Evolutionary conservation across 2,797 vertebrate species (phyloP).

Genomic region (Arctocebus calabarensis): DNA sequence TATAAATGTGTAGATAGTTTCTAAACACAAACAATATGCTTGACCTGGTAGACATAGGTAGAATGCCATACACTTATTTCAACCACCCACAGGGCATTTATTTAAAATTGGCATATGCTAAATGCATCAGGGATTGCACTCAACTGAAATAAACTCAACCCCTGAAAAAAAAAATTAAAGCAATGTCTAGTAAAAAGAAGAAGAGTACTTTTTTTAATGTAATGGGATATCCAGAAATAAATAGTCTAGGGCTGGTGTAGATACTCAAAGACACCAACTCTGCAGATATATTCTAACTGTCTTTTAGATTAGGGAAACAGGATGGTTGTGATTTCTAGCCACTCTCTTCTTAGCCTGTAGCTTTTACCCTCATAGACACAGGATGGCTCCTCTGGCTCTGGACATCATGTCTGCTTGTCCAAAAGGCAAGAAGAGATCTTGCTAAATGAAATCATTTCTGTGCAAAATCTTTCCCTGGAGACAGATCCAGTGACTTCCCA

Average conservation of each 20-base stretch:
- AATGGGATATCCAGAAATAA: constrained; percentile 22
- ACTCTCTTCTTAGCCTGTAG: neutral
- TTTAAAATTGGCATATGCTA: neutral
- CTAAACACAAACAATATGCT: constrained; percentile 1
- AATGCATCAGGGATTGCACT: neutral
- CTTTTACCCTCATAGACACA: neutral
- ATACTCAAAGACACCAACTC: neutral
- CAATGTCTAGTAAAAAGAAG: neutral
- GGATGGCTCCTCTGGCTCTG: neutral
- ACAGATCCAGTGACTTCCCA: neutral
- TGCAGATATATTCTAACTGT: neutral
- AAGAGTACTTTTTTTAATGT: neutral
- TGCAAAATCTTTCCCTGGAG: neutral
- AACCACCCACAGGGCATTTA: neutral
- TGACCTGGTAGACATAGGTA: neutral
- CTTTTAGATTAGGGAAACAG: neutral
- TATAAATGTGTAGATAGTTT: neutral
- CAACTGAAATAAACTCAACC: neutral
- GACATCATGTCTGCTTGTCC: neutral
- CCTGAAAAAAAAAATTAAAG: neutral
- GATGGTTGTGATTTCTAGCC: neutral
- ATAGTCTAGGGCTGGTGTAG: neutral
- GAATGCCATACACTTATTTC: neutral
- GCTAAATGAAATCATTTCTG: neutral
- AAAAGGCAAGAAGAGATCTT: neutral